Evolutionary conservation across 2,797 vertebrate genomes (phyloP).

Genomic region (Micrastur ruficollis): DNA sequence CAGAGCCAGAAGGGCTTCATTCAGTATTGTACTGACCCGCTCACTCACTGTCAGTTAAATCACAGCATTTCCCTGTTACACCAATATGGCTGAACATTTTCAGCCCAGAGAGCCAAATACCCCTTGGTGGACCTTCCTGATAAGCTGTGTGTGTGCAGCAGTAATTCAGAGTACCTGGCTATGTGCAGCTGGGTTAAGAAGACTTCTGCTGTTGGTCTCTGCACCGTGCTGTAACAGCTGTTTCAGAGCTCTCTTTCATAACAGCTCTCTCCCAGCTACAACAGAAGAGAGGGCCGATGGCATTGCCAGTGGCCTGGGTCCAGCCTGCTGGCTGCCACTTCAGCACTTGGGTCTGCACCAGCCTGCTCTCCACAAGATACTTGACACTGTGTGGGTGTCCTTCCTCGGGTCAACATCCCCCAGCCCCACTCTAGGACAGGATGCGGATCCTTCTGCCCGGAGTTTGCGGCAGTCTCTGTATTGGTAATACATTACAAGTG

Average conservation of each 20-base stretch:
- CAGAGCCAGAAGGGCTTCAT: not conserved
- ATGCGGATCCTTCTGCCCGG: not conserved
- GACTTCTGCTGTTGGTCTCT: not conserved
- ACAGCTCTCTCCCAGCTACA: not conserved
- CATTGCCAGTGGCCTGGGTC: not conserved
- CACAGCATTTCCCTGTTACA: not conserved
- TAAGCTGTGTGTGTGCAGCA: not conserved
- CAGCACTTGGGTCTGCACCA: not conserved
- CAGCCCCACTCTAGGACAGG: not conserved
- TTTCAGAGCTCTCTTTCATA: not conserved
- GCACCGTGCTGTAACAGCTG: not conserved
- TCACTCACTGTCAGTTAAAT: not conserved
- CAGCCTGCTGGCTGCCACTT: not conserved
- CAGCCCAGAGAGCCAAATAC: not conserved
- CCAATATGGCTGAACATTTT: not conserved
- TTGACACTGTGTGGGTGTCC: not conserved
- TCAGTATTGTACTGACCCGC: not conserved
- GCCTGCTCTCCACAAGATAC: not conserved
- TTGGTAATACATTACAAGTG: not conserved
- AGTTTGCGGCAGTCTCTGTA: not conserved
- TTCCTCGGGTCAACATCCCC: not conserved
- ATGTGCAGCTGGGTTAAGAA: not conserved
- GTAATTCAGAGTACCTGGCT: not conserved
- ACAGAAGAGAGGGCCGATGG: not conserved
- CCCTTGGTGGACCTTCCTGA: not conserved